A percentile compares a stretch with the other conserved stretches of the same genome.
phyloP scores from a whole-genome alignment of 2,113 vertebrate species.

The Vicugna pacos region DNA sequence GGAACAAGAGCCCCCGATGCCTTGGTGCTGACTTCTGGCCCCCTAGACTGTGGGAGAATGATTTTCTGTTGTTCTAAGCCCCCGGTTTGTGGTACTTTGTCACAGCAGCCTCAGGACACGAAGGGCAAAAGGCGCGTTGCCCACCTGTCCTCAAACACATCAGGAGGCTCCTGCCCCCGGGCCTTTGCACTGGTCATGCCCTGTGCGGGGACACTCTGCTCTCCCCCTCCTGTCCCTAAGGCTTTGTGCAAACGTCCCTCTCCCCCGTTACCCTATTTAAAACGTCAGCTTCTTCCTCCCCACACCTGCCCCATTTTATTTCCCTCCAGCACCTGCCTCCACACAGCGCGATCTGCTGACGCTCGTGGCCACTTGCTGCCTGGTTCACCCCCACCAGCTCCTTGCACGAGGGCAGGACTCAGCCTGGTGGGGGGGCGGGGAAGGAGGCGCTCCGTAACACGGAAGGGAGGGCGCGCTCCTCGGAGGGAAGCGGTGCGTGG shows the following conservation, averaged over 20 bases:
- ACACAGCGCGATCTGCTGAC: rapidly evolving
- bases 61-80: rapidly evolving
- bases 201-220: neutral
- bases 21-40: neutral
- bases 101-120: rapidly evolving
- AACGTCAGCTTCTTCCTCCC: neutral
- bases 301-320: rapidly evolving
- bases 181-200: neutral
- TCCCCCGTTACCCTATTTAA: rapidly evolving
- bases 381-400: rapidly evolving
- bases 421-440: rapidly evolving
- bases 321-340: neutral
- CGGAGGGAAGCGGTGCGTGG: rapidly evolving
- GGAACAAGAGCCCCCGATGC: rapidly evolving
- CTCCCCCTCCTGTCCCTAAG: rapidly evolving
- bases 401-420: rapidly evolving
- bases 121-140: rapidly evolving
- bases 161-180: rapidly evolving
- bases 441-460: rapidly evolving
- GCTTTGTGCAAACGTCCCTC: rapidly evolving
- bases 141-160: rapidly evolving
- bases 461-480: rapidly evolving
- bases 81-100: rapidly evolving
- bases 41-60: rapidly evolving
- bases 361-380: rapidly evolving